Percentiles rank a stretch among this genome's conserved stretches.
Evolutionary conservation across 2,797 vertebrate species (phyloP).

Genomic region (Peromyscus nudipes): DNA sequence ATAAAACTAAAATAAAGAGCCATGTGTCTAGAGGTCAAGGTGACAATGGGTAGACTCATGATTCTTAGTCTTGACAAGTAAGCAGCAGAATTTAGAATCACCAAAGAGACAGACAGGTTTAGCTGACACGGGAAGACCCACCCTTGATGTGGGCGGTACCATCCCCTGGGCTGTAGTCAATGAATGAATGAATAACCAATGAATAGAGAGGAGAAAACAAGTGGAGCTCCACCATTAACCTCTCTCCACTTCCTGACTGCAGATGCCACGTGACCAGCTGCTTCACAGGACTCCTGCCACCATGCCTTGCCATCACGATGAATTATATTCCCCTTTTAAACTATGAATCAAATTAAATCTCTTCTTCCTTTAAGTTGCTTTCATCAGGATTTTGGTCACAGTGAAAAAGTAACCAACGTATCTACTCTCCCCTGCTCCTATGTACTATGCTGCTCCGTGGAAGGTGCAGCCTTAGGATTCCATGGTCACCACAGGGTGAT

Average conservation of each 20-base stretch:
- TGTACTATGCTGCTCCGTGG: not conserved
- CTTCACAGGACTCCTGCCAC: not conserved
- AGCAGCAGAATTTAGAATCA: too few species aligned
- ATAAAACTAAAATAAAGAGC: not conserved
- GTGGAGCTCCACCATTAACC: not conserved
- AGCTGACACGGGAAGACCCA: not conserved
- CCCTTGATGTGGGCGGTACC: not conserved
- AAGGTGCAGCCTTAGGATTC: not conserved
- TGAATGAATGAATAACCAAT: too few species aligned
- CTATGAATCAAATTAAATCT: not conserved
- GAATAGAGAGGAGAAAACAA: not conserved
- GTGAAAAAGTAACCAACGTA: not conserved
- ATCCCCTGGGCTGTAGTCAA: not conserved
- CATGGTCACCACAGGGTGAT: not conserved
- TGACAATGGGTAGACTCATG: not conserved
- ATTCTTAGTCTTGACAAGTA: not conserved
- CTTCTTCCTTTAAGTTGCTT: not conserved
- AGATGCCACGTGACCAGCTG: not conserved
- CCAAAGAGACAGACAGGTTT: not conserved
- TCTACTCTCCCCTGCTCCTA: not conserved
- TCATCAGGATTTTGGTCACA: not conserved
- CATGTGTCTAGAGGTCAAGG: not conserved
- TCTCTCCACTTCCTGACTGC: not conserved
- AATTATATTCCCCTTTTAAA: not conserved
- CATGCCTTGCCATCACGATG: not conserved